A percentile compares a stretch with the other conserved stretches of the same genome.
Conservation (phyloP, 2,888 invertebrate genomes). For the Xiphydria camelus region DNA sequence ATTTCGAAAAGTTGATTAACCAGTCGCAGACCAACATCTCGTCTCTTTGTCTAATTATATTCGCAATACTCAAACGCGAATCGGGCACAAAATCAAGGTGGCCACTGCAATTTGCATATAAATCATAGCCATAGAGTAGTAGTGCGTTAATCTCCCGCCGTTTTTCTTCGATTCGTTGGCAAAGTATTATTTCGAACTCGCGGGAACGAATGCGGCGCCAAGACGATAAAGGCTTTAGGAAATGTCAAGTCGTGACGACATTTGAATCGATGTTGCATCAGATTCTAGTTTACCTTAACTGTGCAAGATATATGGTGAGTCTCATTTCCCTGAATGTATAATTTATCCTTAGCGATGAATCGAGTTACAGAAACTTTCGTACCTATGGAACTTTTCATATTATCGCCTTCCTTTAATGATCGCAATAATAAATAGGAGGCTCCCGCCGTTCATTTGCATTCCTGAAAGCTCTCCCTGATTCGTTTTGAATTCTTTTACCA, state of each 20-base stretch:
- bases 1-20: too few species aligned
- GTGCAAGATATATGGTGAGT: slow-evolving; percentile 32
- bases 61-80: too few species aligned
- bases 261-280: slow-evolving; percentile 50
- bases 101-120: slow-evolving; percentile 2
- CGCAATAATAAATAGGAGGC: too few species aligned
- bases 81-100: too few species aligned
- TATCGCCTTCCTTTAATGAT: too few species aligned
- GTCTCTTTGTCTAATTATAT: too few species aligned
- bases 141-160: not conserved
- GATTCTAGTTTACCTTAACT: slow-evolving; percentile 53
- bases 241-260: slow-evolving; percentile 45
- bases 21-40: too few species aligned
- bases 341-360: slow-evolving; percentile 30
- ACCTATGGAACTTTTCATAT: slow-evolving; percentile 26
- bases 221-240: too few species aligned
- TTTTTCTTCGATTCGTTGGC: not conserved
- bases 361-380: slow-evolving; percentile 4
- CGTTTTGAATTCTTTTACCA: too few species aligned
- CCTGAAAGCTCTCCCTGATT: too few species aligned
- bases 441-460: too few species aligned
- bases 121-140: too few species aligned
- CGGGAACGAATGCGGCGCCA: slow-evolving; percentile 25
- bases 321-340: slow-evolving; percentile 39
- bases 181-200: not conserved